phyloP scores from a whole-genome alignment of 1,140 invertebrate species.

The Heliconius hermathena region DNA sequence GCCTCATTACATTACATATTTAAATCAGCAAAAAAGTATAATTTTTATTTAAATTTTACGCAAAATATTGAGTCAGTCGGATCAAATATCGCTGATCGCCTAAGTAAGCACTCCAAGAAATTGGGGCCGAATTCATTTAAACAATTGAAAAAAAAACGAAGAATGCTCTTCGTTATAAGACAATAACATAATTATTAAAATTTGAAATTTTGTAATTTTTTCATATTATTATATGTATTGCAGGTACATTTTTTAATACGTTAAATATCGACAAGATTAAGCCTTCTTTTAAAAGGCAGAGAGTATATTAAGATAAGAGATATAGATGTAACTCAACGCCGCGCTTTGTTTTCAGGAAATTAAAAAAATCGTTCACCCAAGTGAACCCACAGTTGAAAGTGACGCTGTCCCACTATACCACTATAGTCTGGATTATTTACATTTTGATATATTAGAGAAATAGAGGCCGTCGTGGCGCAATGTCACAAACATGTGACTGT shows the following conservation, averaged over 20 bases:
- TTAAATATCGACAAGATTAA: too few relatives aligned
- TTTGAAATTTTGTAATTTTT: not conserved
- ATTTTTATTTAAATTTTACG: not conserved
- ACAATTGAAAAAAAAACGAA: not conserved
- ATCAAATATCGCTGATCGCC: not conserved
- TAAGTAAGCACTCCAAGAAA: not conserved
- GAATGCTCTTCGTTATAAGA: not conserved
- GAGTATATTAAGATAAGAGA: too few relatives aligned
- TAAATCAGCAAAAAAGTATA: not conserved
- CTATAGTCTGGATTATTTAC: too few relatives aligned
- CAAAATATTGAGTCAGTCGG: not conserved
- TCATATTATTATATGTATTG: not conserved
- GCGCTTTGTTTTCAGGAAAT: not conserved
- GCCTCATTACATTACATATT: too few relatives aligned
- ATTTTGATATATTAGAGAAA: too few relatives aligned
- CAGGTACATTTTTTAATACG: too few relatives aligned
- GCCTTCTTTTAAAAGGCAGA: too few relatives aligned
- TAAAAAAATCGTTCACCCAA: too few relatives aligned
- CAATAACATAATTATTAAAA: not conserved
- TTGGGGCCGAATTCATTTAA: not conserved
- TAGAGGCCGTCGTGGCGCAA: too few relatives aligned
- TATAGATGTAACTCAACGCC: not conserved
- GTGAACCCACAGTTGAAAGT: too few relatives aligned
- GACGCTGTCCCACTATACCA: too few relatives aligned
- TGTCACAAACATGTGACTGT: too few relatives aligned